phyloP scores from a whole-genome alignment of 1,140 invertebrate species.

The Anadara kagoshimensis region DNA sequence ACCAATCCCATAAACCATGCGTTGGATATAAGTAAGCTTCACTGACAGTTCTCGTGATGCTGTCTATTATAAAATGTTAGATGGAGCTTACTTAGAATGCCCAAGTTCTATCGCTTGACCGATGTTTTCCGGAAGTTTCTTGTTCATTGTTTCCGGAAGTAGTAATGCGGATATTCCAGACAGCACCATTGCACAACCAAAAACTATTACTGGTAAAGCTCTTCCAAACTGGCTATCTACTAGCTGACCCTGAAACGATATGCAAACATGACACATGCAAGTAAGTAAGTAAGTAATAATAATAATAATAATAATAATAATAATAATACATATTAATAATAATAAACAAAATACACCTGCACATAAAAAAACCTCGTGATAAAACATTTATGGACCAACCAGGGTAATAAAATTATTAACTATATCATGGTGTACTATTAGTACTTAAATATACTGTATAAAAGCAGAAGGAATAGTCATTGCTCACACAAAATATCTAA shows the following conservation, averaged over 20 bases:
- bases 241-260: conserved; percentile 22
- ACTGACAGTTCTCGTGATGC: no score
- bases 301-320: neutral
- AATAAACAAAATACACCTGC: neutral
- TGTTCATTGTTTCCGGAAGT: conserved; percentile 78
- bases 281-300: neutral
- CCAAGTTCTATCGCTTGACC: conserved; percentile 69
- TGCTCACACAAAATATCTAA: no score
- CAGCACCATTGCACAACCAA: conserved; percentile 76
- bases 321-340: neutral
- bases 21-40: no score
- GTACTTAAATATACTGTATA: no score
- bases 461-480: no score
- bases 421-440: no score
- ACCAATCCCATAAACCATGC: no score
- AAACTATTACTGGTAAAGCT: conserved; percentile 76
- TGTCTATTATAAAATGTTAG: no score
- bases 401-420: no score
- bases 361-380: no score
- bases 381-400: no score
- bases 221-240: conserved; percentile 15
- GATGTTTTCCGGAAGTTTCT: conserved; percentile 76
- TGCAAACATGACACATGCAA: neutral
- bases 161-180: conserved; percentile 74
- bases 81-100: no score